Evolutionary conservation across 2,797 vertebrate species (phyloP).

Genomic region (Onychomys leucogaster): DNA sequence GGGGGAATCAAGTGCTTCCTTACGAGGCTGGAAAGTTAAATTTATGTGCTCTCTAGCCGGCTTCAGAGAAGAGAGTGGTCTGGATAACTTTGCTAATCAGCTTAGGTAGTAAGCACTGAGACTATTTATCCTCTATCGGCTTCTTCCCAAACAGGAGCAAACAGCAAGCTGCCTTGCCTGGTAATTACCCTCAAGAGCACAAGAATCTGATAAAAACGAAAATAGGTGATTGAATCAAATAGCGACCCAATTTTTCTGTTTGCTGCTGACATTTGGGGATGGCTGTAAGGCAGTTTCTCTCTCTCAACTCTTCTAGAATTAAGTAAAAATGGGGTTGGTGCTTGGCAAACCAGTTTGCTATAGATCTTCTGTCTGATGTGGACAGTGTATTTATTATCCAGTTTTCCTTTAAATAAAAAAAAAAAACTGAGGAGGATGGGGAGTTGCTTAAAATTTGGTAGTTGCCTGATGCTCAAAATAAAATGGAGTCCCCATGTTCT

Average conservation of each 20-base stretch:
- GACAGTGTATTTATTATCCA: background rate
- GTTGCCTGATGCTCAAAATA: background rate
- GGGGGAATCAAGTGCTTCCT: constrained; percentile 17
- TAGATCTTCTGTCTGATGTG: background rate
- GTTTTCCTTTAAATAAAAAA: background rate
- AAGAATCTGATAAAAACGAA: constrained; percentile 44
- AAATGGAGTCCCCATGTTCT: background rate
- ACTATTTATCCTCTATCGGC: background rate
- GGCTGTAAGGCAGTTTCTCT: background rate
- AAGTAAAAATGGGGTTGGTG: background rate
- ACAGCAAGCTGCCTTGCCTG: background rate
- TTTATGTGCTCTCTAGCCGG: constrained; percentile 24
- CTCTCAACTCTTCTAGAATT: background rate
- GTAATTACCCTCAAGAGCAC: constrained; percentile 11
- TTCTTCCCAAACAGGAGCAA: constrained; percentile 33
- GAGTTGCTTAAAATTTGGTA: constrained; percentile 53
- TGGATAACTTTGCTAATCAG: constrained; percentile 59
- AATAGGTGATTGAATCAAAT: constrained; percentile 43
- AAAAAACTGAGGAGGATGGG: background rate
- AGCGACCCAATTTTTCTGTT: constrained; percentile 52
- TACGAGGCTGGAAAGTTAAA: constrained; percentile 49
- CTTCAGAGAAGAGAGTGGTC: constrained; percentile 10
- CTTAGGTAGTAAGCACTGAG: constrained; percentile 23
- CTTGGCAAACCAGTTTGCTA: background rate
- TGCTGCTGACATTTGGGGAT: constrained; percentile 39